These are phyloP conservation scores for Scolopax rusticola DNA, from an alignment of 2,797 vertebrate genomes.

Conservation along the genomic window DNA sequence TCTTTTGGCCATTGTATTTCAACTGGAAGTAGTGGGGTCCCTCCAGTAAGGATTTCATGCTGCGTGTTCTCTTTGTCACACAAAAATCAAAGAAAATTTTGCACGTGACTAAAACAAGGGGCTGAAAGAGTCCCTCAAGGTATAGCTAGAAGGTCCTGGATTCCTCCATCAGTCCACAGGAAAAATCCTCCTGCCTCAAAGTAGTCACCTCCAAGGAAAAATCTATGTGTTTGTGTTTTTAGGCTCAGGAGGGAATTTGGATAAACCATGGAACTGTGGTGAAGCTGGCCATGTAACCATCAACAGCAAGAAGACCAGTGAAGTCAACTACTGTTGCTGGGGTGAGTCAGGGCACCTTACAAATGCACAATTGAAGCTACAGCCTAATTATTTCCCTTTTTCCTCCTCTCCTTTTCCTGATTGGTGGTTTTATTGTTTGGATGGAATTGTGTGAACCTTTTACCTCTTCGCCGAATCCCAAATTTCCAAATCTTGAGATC, in stretches of 20 bases:
- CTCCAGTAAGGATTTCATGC: not conserved
- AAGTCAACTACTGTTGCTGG: not conserved
- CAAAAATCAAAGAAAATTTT: slow-evolving; percentile 5
- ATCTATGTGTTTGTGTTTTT: not conserved
- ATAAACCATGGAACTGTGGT: not conserved
- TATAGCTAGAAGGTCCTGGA: not conserved
- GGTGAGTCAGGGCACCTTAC: not conserved
- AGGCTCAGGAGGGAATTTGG: not conserved
- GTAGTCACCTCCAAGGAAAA: not conserved
- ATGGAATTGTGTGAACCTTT: not conserved
- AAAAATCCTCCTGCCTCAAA: not conserved
- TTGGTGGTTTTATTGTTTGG: not conserved
- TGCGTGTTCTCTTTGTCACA: not conserved
- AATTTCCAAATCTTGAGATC: not conserved
- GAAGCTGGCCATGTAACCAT: not conserved
- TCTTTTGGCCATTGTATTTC: not conserved
- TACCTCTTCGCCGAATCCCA: not conserved
- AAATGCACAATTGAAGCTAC: not conserved
- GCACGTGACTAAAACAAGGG: not conserved
- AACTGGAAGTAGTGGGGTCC: not conserved
- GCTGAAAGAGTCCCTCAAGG: not conserved
- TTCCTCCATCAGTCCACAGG: not conserved
- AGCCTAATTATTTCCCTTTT: not conserved
- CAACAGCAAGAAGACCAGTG: not conserved
- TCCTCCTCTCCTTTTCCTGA: not conserved